Conservation (phyloP, 2,113 vertebrate species). For the Percina caprodes region DNA sequence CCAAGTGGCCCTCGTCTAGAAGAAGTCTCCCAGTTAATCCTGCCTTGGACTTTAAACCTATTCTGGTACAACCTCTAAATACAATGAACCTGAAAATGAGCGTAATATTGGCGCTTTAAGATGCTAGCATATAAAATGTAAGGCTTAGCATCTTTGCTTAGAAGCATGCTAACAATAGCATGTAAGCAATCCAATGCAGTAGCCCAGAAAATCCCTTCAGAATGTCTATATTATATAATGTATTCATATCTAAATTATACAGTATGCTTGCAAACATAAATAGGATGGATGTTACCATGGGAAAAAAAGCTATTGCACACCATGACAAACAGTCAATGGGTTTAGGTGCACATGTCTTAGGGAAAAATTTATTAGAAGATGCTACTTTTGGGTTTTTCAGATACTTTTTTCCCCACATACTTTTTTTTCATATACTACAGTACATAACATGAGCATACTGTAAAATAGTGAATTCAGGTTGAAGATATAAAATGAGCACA, state of each 20-base stretch:
- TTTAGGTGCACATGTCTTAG: slow-evolving; percentile 19
- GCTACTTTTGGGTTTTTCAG: not conserved
- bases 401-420: no score
- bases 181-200: not conserved
- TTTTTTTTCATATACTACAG: not conserved
- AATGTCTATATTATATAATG: not conserved
- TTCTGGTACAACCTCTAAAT: no score
- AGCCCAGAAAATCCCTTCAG: not conserved
- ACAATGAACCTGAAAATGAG: no score
- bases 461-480: not conserved
- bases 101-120: no score
- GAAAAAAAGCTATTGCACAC: slow-evolving; percentile 10
- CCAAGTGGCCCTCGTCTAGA: no score
- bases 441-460: not conserved
- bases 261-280: not conserved
- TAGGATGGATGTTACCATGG: slow-evolving; percentile 26
- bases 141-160: not conserved
- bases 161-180: not conserved
- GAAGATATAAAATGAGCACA: not conserved
- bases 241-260: not conserved
- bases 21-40: no score
- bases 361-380: not conserved
- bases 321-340: not conserved
- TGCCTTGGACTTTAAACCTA: no score
- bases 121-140: no score